Evolutionary conservation across 2,113 vertebrate species (phyloP).

Genomic region (Synchiropus splendidus): DNA sequence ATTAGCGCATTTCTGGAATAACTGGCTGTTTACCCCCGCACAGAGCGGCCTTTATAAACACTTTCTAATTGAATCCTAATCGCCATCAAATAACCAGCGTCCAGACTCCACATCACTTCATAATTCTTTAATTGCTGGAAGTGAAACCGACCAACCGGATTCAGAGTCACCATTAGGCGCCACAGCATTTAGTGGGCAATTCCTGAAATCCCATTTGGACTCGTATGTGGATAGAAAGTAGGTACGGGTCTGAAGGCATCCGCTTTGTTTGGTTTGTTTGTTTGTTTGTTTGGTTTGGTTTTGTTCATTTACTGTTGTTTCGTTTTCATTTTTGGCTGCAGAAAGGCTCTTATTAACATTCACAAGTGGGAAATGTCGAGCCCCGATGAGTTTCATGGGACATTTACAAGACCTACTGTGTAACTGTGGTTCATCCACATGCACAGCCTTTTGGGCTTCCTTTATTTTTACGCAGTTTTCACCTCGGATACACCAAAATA

Average conservation of each 20-base stretch:
- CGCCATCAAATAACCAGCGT: slow-evolving; percentile 87
- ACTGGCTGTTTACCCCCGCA: slow-evolving; percentile 89
- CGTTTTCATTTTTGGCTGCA: no score
- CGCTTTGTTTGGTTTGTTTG: neutral
- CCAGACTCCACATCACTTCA: slow-evolving; percentile 80
- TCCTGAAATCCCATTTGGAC: slow-evolving; percentile 15
- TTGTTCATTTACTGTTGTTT: neutral
- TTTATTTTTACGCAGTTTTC: no score
- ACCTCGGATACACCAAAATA: no score
- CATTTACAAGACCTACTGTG: no score
- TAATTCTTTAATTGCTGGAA: slow-evolving; percentile 83
- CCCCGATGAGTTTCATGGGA: no score
- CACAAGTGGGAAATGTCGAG: no score
- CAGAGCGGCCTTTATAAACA: slow-evolving; percentile 82
- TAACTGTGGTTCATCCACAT: no score
- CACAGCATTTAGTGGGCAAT: slow-evolving; percentile 17
- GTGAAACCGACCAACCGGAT: slow-evolving; percentile 43
- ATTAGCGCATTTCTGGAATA: slow-evolving; percentile 99
- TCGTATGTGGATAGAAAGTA: neutral
- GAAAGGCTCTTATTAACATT: no score
- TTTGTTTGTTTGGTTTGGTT: neutral
- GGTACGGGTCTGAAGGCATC: no score
- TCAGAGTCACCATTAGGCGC: slow-evolving; percentile 31
- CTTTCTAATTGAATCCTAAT: slow-evolving; percentile 99
- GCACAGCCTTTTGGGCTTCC: no score